Evolutionary conservation across 2,888 invertebrate genomes (phyloP), one percentile per base, ranked within the genome.

Genomic region (Odontocerum albicorne): DNA sequence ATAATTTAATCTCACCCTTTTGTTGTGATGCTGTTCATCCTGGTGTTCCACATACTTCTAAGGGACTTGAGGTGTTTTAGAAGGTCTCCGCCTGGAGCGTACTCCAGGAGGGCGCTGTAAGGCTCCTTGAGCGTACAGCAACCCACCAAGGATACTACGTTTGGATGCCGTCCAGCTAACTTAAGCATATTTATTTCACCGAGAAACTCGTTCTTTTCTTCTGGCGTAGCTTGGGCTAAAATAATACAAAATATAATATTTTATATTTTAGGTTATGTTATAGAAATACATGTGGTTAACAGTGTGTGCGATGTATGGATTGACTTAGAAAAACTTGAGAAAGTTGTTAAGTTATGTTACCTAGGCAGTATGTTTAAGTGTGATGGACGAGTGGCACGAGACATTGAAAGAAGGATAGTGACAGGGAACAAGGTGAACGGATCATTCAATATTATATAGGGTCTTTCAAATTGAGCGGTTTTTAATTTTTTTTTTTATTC

Each of bases 171-270:
- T 1, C 90, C 91, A 0, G 91, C 86, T 60, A 81, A 81, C 68
- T 90, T 92, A 69, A 92, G 78, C 72, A 88, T 87, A 19, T 78
- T 77, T 17, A 93, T 91, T 72, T 93, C 92, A 0, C 84, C 80
- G 13, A 87, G 73, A 65, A 92, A 86, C 65, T 91, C 88, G 49
- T 83, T 81, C 43, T 79, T 71, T 65, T 84, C 85, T 55, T 84
- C 85, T 8, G 76, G 70, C 0, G 79, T 69, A 1, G 82, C 81
- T 61, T 76, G 70, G 52, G 78, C 86, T 84, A 70, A 53, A 62
- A 21, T 21, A 17, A 4, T 35, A 33, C 31, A 31, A 2, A 13
- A 6, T 17, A 4, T 17, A 39, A 27, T 13, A 43, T 12, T 21
- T 31, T n/a, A 13, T 31, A 42, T n/a, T n/a, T n/a, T n/a, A n/a